Base-by-base conservation (phyloP, 2,113 vertebrate species). In the Sceloporus tristichus region DNA sequence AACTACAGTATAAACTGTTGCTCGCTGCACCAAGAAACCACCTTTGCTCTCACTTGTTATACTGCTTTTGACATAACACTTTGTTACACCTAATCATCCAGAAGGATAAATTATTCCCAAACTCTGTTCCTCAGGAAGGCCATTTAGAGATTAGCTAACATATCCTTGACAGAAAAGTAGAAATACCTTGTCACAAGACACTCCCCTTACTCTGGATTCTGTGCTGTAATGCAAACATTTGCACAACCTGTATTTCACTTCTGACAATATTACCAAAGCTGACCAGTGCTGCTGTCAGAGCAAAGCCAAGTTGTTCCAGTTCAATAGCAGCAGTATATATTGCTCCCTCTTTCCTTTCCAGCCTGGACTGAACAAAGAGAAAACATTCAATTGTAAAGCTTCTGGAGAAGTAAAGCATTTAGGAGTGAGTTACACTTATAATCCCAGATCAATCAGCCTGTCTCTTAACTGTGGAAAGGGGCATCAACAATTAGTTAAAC, bases 401-500 rank as follows among this genome's bases (percentile, higher is more conserved):
- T 83, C 8, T 3, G 42, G 1, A 76, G 59, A 91, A 88, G 75
- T 5, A 88, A 88, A 85, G 11, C 16, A 91, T 76, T 62, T 91
- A 87, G 78, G 66, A 90, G 8, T 54, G 91, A 80, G 66, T 59
- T 85, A 90, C 89, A 9, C 85, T 91, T 75, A 81, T 74, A 94
- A 19, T 86, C 53, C 84, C 77, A 86, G 91, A 91, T 89, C 85
- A 93, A 92, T 90, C 90, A 86, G 25, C 88, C 66, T 89, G 54
- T 34, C 25, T 87, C 19, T 91, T 84, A 84, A 73, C 59, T 87
- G 78, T 91, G 91, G 42, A 89, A 92, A 95, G 86, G 74, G 54
- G 62, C 66, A 91, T 88, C 87, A 91, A 95, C 94, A 92, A 92
- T 87, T 87, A 82, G 91, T 92, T 92, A 92, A 27, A 88, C 84